Evolutionary conservation across 2,113 vertebrate genomes (phyloP).

Genomic region (Puma concolor): DNA sequence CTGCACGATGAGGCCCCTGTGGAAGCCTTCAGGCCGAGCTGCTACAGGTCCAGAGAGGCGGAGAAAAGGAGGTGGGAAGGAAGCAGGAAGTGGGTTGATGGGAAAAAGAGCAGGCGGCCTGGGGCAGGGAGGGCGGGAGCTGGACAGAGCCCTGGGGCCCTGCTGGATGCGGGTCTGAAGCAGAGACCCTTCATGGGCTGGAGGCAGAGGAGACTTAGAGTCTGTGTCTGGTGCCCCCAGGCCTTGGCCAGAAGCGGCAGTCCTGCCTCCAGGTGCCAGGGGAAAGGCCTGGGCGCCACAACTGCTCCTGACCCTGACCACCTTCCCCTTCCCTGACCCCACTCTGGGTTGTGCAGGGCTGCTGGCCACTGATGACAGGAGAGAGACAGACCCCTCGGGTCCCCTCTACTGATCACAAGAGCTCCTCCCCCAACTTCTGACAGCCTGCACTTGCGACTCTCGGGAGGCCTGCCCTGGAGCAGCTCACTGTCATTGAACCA

Average conservation of each 20-base stretch:
- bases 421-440: background rate
- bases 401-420: background rate
- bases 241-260: background rate
- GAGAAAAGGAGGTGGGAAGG: background rate
- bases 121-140: background rate
- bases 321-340: background rate
- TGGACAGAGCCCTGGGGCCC: background rate
- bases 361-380: background rate
- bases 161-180: background rate
- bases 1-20: background rate
- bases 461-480: background rate
- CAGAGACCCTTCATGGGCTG: background rate
- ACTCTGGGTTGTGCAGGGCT: background rate
- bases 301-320: background rate
- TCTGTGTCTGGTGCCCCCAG: background rate
- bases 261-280: too few species aligned
- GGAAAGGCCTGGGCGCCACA: background rate
- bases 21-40: background rate
- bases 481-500: background rate
- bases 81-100: background rate
- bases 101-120: background rate
- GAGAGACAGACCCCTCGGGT: background rate
- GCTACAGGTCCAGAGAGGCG: background rate
- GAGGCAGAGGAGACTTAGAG: background rate
- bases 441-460: background rate